Base-by-base conservation (phyloP, 2,888 invertebrate genomes). In the Empis livida region DNA sequence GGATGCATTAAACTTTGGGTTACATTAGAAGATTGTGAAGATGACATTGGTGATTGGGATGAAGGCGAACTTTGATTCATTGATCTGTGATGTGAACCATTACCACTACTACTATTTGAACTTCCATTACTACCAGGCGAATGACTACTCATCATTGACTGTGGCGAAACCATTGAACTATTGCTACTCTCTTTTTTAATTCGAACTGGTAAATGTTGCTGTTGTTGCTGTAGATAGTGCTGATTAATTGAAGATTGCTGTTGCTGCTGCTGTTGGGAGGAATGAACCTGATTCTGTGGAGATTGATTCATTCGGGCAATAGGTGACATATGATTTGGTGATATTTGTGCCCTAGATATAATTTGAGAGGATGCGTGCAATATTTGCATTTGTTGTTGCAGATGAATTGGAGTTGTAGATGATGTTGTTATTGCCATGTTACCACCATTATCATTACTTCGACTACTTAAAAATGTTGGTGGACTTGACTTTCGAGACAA, bases 1-100 rank as follows among this genome's bases (percentile, higher is more conserved):
- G 68, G 66, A 50, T 73, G 73, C 56, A 74, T 59, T 11, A 68
- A 57, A 14, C 65, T 61, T 49, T 64, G 62, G 5, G 63, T 60
- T 48, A 63, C 57, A 39, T 58, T 61, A 27, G 61, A 59, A 50
- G 60, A 54, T 16, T 61, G 56, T 46, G 57, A 44, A 60, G 59
- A 27, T 57, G 55, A 1, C 58, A 62, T 8, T 61, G 61, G 5
- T 59, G 61, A 4, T 59, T 62, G 1, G 58, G 61, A 5, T 60
- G 59, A 9, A 60, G 59, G 10, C 59, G 60, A 1, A 60, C 59
- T 45, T 32, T 41, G n/a, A 47, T 46, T 44, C 42, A 45, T 15
- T 49, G 51, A 13, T 16, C 64, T 65, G 11, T 51, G 52, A 10
- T 41, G 45, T 16, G 37, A 35, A 15, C 64, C 65, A 6, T 41